A percentile compares a stretch with the other conserved stretches of the same genome.
Conservation (phyloP, 2,888 invertebrate genomes). For the Tiphia femorata region DNA sequence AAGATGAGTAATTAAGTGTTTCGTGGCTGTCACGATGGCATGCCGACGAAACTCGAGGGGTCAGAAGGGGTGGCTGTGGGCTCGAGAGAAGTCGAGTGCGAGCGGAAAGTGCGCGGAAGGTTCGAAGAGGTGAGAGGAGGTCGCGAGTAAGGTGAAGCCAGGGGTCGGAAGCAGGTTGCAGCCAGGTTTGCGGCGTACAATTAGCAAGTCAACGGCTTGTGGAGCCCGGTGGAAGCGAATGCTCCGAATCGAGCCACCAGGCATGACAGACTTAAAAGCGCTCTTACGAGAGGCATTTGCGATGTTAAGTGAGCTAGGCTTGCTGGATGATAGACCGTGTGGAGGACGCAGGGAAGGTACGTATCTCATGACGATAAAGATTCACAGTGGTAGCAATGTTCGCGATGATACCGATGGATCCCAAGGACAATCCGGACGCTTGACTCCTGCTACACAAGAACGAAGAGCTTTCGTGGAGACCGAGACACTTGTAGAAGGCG, state of each 20-base stretch:
- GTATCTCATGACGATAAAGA: too few relatives aligned
- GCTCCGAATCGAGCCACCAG: constrained; percentile 1
- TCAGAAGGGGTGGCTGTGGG: constrained; percentile 6
- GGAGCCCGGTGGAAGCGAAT: constrained; percentile 16
- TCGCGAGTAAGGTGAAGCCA: neutral
- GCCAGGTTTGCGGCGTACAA: neutral
- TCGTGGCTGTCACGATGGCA: constrained; percentile 13
- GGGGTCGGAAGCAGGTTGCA: neutral
- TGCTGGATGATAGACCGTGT: neutral
- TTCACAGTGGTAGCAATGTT: too few relatives aligned
- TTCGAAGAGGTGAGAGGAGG: neutral
- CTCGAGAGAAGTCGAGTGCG: neutral
- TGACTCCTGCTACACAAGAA: too few relatives aligned
- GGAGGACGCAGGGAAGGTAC: too few relatives aligned
- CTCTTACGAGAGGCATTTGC: neutral
- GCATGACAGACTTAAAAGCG: constrained; percentile 7
- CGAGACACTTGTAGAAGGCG: too few relatives aligned
- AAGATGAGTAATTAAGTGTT: constrained; percentile 29
- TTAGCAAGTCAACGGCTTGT: constrained; percentile 34
- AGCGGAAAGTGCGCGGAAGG: too few relatives aligned
- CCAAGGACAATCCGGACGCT: too few relatives aligned
- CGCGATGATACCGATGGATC: too few relatives aligned
- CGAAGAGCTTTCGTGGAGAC: too few relatives aligned
- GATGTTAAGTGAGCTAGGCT: neutral
- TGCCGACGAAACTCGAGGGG: neutral